phyloP scores from a whole-genome alignment of 1,140 invertebrate species.

The Mercenaria mercenaria region DNA sequence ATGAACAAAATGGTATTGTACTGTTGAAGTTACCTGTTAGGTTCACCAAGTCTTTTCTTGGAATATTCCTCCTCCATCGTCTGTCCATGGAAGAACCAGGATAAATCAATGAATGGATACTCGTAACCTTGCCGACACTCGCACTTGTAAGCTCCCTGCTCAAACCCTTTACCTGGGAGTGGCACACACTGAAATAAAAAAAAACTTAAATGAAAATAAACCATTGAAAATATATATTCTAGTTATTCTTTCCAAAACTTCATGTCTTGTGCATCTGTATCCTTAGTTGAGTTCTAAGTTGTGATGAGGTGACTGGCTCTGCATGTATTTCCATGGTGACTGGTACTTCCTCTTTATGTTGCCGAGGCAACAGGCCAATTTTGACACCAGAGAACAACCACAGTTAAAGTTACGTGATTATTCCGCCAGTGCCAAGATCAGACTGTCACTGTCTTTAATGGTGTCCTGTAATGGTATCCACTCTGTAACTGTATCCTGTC shows the following conservation, averaged over 20 bases:
- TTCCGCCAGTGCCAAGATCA: slow-evolving; percentile 86
- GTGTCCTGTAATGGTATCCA: no score
- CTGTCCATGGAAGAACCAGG: slow-evolving; percentile 97
- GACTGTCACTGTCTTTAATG: not conserved
- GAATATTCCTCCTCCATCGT: slow-evolving; percentile 97
- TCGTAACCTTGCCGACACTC: slow-evolving; percentile 99
- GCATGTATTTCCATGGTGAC: no score
- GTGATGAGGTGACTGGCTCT: no score
- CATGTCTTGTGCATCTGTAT: no score
- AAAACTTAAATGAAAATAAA: not conserved
- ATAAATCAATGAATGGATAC: slow-evolving; percentile 98
- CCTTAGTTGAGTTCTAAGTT: no score
- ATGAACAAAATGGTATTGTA: no score
- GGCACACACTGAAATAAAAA: slow-evolving; percentile 94
- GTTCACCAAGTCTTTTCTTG: slow-evolving; percentile 79
- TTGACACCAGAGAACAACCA: slow-evolving; percentile 85
- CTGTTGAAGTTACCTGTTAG: slow-evolving; percentile 84
- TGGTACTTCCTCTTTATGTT: not conserved
- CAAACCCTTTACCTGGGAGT: slow-evolving; percentile 92
- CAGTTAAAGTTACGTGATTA: slow-evolving; percentile 82
- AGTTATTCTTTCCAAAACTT: not conserved
- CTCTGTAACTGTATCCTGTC: no score
- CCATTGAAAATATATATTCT: not conserved
- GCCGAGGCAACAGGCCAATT: slow-evolving; percentile 54
- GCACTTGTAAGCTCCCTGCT: slow-evolving; percentile 98